Conservation (phyloP, 2,797 vertebrate genomes). For the Anomalospiza imberbis region DNA sequence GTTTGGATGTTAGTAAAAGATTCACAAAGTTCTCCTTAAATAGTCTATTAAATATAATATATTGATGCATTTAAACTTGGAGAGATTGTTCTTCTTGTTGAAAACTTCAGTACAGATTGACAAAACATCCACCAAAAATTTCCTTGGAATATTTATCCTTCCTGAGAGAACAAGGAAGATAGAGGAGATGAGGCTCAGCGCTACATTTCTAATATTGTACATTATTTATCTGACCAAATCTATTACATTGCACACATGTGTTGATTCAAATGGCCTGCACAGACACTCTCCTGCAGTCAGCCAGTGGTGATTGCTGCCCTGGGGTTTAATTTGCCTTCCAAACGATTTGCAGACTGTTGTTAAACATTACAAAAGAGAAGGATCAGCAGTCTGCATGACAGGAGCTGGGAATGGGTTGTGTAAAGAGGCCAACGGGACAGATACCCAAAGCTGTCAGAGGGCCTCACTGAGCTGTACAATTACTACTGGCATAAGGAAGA, state of each 20-base stretch:
- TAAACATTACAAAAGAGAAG: slow-evolving; percentile 7
- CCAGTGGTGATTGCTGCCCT: not conserved
- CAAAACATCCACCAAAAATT: not conserved
- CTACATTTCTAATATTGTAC: not conserved
- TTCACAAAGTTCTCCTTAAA: not conserved
- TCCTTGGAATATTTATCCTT: not conserved
- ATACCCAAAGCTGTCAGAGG: not conserved
- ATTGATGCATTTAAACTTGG: not conserved
- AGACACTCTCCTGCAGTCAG: not conserved
- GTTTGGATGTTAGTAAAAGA: not conserved
- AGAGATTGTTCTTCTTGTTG: not conserved
- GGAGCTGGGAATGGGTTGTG: not conserved
- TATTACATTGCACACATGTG: not conserved
- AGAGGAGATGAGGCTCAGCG: not conserved
- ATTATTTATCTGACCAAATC: not conserved
- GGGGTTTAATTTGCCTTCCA: not conserved
- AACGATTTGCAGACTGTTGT: slow-evolving; percentile 35
- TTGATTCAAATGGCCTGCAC: not conserved
- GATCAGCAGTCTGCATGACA: not conserved
- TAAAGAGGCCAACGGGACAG: not conserved
- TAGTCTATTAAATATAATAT: not conserved
- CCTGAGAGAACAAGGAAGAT: not conserved
- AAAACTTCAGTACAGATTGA: not conserved
- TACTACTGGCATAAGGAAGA: not conserved
- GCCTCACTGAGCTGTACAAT: not conserved